Conservation (phyloP, 2,888 invertebrate genomes). For the Pyrgus malvae region DNA sequence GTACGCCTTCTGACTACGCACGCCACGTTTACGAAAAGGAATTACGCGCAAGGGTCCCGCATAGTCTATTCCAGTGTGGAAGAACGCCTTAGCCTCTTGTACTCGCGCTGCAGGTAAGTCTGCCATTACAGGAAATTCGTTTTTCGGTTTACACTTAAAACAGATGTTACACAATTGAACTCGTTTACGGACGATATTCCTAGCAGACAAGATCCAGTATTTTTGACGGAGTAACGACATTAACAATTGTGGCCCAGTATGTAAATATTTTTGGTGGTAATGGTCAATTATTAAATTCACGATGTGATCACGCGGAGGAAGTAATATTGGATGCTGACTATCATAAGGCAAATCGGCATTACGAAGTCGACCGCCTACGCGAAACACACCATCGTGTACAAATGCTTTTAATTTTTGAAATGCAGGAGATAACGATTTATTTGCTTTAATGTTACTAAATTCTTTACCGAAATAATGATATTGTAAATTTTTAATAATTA, state of each 20-base stretch:
- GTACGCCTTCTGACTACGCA: slow-evolving; percentile 24
- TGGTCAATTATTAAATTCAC: slow-evolving; percentile 6
- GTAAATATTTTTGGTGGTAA: slow-evolving; percentile 20
- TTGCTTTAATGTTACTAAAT: not conserved
- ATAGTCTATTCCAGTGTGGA: slow-evolving; percentile 22
- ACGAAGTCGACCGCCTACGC: not conserved
- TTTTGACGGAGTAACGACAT: slow-evolving; percentile 30
- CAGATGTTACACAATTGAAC: slow-evolving; percentile 20
- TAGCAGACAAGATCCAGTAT: slow-evolving; percentile 34
- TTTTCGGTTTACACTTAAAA: slow-evolving; percentile 30
- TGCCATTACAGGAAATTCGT: slow-evolving; percentile 6
- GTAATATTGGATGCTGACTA: slow-evolving; percentile 4
- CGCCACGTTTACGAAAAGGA: slow-evolving; percentile 15
- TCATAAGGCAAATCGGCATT: not conserved
- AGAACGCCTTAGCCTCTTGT: slow-evolving; percentile 14
- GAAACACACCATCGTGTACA: slow-evolving; percentile 3
- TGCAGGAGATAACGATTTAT: not conserved
- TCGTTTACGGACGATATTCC: slow-evolving; percentile 22
- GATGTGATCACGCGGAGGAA: slow-evolving; percentile 1
- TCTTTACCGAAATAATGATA: not conserved
- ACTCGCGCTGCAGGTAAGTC: not conserved
- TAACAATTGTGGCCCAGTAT: not conserved
- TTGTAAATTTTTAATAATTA: slow-evolving; percentile 12
- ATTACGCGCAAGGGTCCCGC: slow-evolving; percentile 20
- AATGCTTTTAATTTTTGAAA: slow-evolving; percentile 9